These are phyloP conservation scores for Gobio occitaniae DNA, from an alignment of 2,797 vertebrate genomes.

Conservation along the genomic window DNA sequence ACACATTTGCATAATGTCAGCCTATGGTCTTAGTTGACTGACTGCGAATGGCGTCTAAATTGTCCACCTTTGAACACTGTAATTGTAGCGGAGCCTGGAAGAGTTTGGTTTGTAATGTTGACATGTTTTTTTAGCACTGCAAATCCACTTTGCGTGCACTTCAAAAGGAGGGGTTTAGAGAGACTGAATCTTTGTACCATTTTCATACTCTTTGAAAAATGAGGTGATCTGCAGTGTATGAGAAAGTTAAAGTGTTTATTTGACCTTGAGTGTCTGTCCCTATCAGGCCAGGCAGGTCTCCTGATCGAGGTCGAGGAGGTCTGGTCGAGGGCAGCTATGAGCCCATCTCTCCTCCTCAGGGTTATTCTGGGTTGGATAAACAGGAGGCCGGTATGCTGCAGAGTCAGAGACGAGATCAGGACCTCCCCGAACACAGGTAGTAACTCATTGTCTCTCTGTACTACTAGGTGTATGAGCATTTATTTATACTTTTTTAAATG, in stretches of 20 bases:
- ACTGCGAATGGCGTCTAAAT: background rate
- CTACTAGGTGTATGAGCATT: background rate
- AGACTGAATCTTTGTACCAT: too few species aligned
- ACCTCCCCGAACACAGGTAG: slow-evolving; percentile 92
- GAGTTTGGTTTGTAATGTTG: background rate
- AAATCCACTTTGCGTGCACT: background rate
- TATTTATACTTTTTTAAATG: background rate
- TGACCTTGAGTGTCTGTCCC: background rate
- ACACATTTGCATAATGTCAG: too few species aligned
- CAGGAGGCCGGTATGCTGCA: slow-evolving; percentile 84
- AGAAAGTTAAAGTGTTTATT: too few species aligned
- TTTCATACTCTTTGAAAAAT: too few species aligned
- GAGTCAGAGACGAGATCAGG: slow-evolving; percentile 85
- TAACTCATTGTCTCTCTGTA: background rate
- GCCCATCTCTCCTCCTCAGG: slow-evolving; percentile 95
- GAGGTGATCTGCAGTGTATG: too few species aligned
- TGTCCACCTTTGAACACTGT: too few species aligned
- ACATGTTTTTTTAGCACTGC: background rate
- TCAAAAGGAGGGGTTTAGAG: background rate
- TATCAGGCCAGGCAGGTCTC: slow-evolving; percentile 93
- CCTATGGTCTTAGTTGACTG: background rate
- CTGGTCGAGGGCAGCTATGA: slow-evolving; percentile 88
- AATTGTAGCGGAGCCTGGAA: too few species aligned
- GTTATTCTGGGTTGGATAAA: slow-evolving; percentile 88
- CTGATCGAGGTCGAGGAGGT: slow-evolving; percentile 85